phyloP scores from a whole-genome alignment of 2,113 vertebrate genomes.

The Pelecanoides urinatrix region DNA sequence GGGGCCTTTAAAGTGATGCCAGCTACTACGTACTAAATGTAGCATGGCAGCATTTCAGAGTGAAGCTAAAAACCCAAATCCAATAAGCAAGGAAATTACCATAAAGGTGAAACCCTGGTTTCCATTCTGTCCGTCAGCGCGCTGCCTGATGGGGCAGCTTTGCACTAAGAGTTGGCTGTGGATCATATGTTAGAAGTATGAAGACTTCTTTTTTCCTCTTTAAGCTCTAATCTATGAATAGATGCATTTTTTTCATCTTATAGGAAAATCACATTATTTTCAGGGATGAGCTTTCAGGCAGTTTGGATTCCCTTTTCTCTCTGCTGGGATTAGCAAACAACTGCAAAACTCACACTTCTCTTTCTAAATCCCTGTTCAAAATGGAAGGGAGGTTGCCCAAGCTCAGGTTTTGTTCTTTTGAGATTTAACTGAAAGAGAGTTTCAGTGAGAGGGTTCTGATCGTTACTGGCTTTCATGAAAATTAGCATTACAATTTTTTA shows the following conservation, averaged over 20 bases:
- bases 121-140: neutral
- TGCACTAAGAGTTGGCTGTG: neutral
- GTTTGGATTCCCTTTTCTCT: constrained; percentile 27
- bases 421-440: neutral
- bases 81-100: constrained; percentile 55
- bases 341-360: constrained; percentile 1
- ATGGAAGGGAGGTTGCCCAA: neutral
- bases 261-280: constrained; percentile 47
- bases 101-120: constrained; percentile 18
- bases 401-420: constrained; percentile 18
- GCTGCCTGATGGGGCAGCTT: constrained; percentile 35
- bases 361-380: constrained; percentile 23
- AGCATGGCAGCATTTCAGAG: constrained; percentile 44
- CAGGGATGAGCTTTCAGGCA: constrained; percentile 26
- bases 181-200: neutral
- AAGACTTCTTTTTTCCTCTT: neutral
- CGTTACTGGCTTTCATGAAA: neutral
- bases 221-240: neutral
- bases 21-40: neutral
- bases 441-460: neutral
- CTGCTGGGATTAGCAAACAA: constrained; percentile 15
- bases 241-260: neutral
- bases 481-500: neutral
- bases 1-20: constrained; percentile 54
- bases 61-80: constrained; percentile 48